Percentiles rank a stretch among this genome's conserved stretches.
Conservation (phyloP, 2,797 vertebrate species). For the Loriculus beryllinus region DNA sequence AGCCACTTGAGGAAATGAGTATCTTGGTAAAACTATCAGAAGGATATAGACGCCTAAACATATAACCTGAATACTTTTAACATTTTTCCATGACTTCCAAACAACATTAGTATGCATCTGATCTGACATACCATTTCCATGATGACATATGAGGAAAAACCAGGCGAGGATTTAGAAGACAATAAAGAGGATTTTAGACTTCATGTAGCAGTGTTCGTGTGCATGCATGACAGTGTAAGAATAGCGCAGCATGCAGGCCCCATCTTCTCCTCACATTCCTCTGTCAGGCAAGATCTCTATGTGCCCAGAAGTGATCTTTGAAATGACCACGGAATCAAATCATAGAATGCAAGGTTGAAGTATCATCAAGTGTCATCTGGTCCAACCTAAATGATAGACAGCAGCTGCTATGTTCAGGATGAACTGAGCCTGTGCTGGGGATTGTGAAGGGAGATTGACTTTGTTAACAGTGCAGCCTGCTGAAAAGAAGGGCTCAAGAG, state of each 20-base stretch:
- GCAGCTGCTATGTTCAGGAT: neutral
- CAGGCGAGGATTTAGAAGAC: neutral
- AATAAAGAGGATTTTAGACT: neutral
- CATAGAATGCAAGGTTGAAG: neutral
- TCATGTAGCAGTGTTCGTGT: neutral
- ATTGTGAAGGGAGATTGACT: neutral
- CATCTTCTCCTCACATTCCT: neutral
- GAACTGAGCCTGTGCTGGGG: neutral
- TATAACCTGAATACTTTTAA: neutral
- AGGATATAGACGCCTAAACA: neutral
- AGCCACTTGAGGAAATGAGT: neutral
- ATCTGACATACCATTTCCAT: neutral
- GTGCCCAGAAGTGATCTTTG: neutral
- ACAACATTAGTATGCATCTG: neutral
- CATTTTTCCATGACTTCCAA: neutral
- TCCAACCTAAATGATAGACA: neutral
- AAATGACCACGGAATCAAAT: neutral
- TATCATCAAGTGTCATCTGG: neutral
- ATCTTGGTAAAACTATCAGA: neutral
- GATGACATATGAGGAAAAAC: neutral
- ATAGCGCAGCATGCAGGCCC: neutral
- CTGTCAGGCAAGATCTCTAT: neutral
- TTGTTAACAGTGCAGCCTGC: neutral
- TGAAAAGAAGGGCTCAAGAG: neutral
- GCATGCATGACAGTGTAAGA: neutral